Percentiles rank a stretch among this genome's conserved stretches.
These are phyloP conservation scores for Meganola albula DNA, from an alignment of 2,888 invertebrate genomes.

Conservation along the genomic window DNA sequence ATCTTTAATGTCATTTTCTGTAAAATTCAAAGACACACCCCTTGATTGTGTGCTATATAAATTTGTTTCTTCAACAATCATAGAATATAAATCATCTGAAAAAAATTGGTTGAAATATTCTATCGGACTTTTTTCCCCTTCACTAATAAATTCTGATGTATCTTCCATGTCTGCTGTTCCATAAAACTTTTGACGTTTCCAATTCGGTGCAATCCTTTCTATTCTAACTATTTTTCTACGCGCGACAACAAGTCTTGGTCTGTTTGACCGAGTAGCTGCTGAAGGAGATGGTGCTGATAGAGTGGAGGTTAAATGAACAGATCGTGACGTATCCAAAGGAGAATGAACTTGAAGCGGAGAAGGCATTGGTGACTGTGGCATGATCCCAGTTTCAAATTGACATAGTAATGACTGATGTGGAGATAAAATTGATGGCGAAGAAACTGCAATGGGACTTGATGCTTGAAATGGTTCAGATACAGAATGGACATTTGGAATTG, in stretches of 20 bases:
- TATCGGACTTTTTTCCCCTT: slow-evolving; percentile 9
- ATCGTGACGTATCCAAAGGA: slow-evolving; percentile 1
- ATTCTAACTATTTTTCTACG: slow-evolving; percentile 4
- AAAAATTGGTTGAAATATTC: slow-evolving; percentile 13
- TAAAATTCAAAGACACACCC: slow-evolving; percentile 8
- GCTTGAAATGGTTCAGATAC: slow-evolving; percentile 1
- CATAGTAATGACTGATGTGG: not conserved
- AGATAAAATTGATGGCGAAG: slow-evolving; percentile 9
- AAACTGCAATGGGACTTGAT: not conserved
- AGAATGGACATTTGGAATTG: slow-evolving; percentile 4
- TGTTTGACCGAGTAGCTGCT: slow-evolving; percentile 10
- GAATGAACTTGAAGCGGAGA: slow-evolving; percentile 1
- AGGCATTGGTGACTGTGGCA: not conserved
- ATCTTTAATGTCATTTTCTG: slow-evolving; percentile 10
- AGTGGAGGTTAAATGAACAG: slow-evolving; percentile 6
- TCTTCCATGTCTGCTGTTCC: slow-evolving; percentile 8
- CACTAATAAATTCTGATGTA: slow-evolving; percentile 1
- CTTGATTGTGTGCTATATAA: slow-evolving; percentile 10
- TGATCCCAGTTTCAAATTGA: not conserved
- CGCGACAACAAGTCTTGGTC: slow-evolving; percentile 5
- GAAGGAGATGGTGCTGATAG: slow-evolving; percentile 4
- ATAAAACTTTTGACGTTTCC: slow-evolving; percentile 8
- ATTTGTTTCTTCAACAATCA: slow-evolving; percentile 10
- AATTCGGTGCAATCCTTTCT: slow-evolving; percentile 6
- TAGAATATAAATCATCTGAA: slow-evolving; percentile 8